A percentile compares a stretch with the other conserved stretches of the same genome.
phyloP scores from a whole-genome alignment of 2,113 vertebrate genomes.

The Cisticola juncidis region DNA sequence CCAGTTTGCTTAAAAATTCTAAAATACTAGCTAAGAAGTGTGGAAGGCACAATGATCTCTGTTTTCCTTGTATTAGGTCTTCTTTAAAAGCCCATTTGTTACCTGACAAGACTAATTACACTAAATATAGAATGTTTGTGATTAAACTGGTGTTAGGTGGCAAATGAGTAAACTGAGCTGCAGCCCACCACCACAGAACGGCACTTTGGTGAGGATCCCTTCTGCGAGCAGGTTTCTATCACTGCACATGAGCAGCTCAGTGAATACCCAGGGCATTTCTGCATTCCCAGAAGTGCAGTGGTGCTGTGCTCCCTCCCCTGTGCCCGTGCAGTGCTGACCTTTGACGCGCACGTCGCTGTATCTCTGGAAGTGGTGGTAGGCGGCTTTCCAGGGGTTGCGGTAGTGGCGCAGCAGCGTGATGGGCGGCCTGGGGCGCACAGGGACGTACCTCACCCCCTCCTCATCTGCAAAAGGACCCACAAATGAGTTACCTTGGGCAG shows the following conservation, averaged over 20 bases:
- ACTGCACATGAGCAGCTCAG: fast-evolving
- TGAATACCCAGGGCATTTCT: fast-evolving
- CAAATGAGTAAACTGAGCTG: neutral
- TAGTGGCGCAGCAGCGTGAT: conserved; percentile 95
- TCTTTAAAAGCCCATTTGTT: neutral
- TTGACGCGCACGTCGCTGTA: conserved; percentile 96
- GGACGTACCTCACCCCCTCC: conserved; percentile 96
- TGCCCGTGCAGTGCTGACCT: conserved; percentile 73
- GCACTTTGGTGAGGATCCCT: neutral
- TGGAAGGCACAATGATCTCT: neutral
- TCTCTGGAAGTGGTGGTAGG: conserved; percentile 97
- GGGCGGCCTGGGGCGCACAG: conserved; percentile 88
- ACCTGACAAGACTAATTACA: neutral
- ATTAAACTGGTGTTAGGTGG: neutral
- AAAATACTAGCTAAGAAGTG: neutral
- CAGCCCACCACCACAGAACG: fast-evolving
- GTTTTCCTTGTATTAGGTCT: neutral
- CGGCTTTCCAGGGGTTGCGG: conserved; percentile 97
- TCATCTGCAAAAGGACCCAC: conserved; percentile 80
- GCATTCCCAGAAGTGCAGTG: neutral
- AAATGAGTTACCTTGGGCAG: fast-evolving
- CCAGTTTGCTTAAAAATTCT: neutral
- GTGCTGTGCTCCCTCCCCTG: fast-evolving
- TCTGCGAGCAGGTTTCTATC: neutral
- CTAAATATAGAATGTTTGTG: neutral